Percentiles rank a stretch among this genome's conserved stretches.
phyloP scores from a whole-genome alignment of 2,113 vertebrate species.

The Phoxinus phoxinus region DNA sequence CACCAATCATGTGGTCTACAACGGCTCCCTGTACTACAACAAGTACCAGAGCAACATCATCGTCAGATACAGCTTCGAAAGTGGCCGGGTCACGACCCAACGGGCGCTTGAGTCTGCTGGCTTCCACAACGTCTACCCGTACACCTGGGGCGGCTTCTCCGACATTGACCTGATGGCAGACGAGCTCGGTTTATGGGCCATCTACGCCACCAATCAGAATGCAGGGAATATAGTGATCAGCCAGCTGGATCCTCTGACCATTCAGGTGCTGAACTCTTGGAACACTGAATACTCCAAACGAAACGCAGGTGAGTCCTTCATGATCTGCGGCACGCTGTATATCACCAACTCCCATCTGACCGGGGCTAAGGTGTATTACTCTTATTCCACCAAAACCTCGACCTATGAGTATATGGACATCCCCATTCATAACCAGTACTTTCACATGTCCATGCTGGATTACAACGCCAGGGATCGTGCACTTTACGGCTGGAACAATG shows the following conservation, averaged over 20 bases:
- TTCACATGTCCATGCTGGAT: slow-evolving; percentile 98
- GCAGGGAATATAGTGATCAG: slow-evolving; percentile 96
- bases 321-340: slow-evolving; percentile 97
- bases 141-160: slow-evolving; percentile 96
- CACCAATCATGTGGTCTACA: slow-evolving; percentile 96
- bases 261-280: slow-evolving; percentile 93
- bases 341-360: slow-evolving; percentile 97
- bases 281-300: slow-evolving; percentile 96
- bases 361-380: slow-evolving; percentile 97
- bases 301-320: slow-evolving; percentile 96
- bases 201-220: slow-evolving; percentile 97
- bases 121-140: slow-evolving; percentile 96
- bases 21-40: slow-evolving; percentile 97
- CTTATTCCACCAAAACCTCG: slow-evolving; percentile 96
- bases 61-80: slow-evolving; percentile 95
- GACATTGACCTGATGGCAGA: slow-evolving; percentile 98
- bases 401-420: slow-evolving; percentile 96
- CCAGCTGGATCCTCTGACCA: slow-evolving; percentile 87
- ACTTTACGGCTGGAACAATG: slow-evolving; percentile 98
- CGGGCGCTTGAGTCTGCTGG: slow-evolving; percentile 92
- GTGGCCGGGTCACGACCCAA: slow-evolving; percentile 87
- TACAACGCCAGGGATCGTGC: slow-evolving; percentile 95
- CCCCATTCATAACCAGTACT: slow-evolving; percentile 98
- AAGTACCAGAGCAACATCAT: slow-evolving; percentile 99
- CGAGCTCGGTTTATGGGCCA: slow-evolving; percentile 93